Evolutionary conservation across 2,797 vertebrate species (phyloP).

Genomic region (Takifugu ocellatus): DNA sequence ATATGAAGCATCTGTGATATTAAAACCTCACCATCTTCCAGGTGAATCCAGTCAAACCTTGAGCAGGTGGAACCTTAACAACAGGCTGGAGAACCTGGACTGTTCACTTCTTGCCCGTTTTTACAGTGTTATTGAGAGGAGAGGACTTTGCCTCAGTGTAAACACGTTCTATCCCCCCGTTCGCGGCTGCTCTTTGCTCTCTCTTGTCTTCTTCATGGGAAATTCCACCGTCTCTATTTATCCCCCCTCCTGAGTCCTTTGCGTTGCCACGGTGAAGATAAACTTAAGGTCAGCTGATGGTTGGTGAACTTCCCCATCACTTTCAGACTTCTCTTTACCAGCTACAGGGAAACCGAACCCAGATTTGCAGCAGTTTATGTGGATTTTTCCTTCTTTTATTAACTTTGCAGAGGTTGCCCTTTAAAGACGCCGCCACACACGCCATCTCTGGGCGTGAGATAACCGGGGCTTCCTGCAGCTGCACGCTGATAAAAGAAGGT

Average conservation of each 20-base stretch:
- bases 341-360: background rate
- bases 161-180: slow-evolving; percentile 12
- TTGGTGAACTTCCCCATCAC: background rate
- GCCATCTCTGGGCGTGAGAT: too few relatives aligned
- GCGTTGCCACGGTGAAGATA: slow-evolving; percentile 14
- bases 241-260: slow-evolving; percentile 20
- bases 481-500: too few relatives aligned
- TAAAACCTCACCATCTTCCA: too few relatives aligned
- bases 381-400: too few relatives aligned
- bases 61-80: too few relatives aligned
- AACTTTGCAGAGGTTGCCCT: too few relatives aligned
- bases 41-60: too few relatives aligned
- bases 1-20: too few relatives aligned
- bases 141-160: background rate
- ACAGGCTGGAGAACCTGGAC: too few relatives aligned
- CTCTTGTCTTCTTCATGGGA: slow-evolving; percentile 20
- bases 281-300: slow-evolving; percentile 1
- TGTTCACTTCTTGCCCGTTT: too few relatives aligned
- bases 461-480: too few relatives aligned
- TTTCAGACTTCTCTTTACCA: background rate
- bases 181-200: background rate
- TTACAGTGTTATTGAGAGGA: background rate
- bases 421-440: too few relatives aligned
- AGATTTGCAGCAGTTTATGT: background rate
- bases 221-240: slow-evolving; percentile 27